Evolutionary conservation across 2,797 vertebrate genomes (phyloP).

Genomic region (Hybognathus amarus): DNA sequence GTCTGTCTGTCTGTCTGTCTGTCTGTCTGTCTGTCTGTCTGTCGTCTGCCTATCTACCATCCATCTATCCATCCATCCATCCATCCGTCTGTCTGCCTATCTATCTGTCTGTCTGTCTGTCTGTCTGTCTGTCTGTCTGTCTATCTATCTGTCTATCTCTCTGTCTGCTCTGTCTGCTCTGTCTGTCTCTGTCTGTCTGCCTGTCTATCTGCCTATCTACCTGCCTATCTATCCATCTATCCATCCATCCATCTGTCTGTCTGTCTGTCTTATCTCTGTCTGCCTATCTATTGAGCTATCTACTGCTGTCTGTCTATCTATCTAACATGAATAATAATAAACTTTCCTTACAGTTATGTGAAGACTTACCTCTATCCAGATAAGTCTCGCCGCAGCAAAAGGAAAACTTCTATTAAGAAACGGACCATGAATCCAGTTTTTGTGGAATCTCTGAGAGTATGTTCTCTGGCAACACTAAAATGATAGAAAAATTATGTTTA

Average conservation of each 20-base stretch:
- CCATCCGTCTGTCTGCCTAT: not conserved
- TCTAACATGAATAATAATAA: not conserved
- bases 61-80: no score
- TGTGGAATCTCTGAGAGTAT: conserved; percentile 63
- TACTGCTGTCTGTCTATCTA: not conserved
- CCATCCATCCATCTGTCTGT: no score
- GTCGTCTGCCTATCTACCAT: not conserved
- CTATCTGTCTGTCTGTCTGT: not conserved
- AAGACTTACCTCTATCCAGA: conserved; percentile 68
- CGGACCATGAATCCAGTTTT: conserved; percentile 62
- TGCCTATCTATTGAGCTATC: not conserved
- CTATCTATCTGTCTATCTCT: not conserved
- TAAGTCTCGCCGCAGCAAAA: conserved; percentile 62
- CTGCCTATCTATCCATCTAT: no score
- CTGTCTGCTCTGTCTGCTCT: no score
- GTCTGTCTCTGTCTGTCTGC: no score
- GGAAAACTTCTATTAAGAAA: conserved; percentile 68
- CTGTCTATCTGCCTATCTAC: no score
- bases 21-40: not conserved
- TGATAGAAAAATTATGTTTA: not conserved
- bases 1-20: no score
- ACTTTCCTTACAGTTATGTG: conserved; percentile 59
- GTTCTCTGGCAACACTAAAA: conserved; percentile 11
- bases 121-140: not conserved
- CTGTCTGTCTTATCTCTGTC: not conserved